These are phyloP conservation scores for Theonella swinhoei DNA, from an alignment of 37 sponge, comb jelly and placozoan genomes.

Conservation along the genomic window DNA sequence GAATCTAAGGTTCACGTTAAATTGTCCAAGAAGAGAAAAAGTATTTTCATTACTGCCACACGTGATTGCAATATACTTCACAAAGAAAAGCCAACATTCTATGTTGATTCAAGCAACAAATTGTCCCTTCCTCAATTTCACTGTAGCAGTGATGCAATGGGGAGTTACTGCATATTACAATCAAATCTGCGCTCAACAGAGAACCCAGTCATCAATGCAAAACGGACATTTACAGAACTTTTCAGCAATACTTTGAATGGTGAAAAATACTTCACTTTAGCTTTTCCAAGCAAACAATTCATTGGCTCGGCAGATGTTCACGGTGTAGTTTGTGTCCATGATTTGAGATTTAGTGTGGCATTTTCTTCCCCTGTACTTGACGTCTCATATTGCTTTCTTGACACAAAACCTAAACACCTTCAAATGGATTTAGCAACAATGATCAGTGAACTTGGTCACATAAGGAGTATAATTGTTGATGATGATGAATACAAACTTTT, in stretches of 20 bases:
- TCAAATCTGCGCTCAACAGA: no score
- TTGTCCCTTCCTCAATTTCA: no score
- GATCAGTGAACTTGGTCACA: background rate
- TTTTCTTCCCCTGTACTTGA: slow-evolving; percentile 15
- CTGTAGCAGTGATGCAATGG: background rate
- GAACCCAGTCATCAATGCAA: no score
- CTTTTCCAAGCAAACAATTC: background rate
- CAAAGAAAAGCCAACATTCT: no score
- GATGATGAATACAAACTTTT: slow-evolving; percentile 17
- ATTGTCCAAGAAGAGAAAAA: slow-evolving; percentile 7
- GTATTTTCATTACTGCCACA: background rate
- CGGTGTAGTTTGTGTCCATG: background rate
- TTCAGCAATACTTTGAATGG: background rate
- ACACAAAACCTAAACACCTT: background rate
- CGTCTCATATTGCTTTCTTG: slow-evolving; percentile 3
- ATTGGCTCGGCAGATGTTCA: background rate
- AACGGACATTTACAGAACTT: background rate
- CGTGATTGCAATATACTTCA: no score
- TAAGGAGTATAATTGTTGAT: background rate
- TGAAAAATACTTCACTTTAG: background rate
- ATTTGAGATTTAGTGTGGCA: background rate
- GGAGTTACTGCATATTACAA: background rate
- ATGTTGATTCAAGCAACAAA: no score
- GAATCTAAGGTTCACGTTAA: background rate
- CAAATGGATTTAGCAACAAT: background rate